Percentiles rank a stretch among this genome's conserved stretches.
Evolutionary conservation across 2,113 vertebrate species (phyloP).

Genomic region (Aythya baeri): DNA sequence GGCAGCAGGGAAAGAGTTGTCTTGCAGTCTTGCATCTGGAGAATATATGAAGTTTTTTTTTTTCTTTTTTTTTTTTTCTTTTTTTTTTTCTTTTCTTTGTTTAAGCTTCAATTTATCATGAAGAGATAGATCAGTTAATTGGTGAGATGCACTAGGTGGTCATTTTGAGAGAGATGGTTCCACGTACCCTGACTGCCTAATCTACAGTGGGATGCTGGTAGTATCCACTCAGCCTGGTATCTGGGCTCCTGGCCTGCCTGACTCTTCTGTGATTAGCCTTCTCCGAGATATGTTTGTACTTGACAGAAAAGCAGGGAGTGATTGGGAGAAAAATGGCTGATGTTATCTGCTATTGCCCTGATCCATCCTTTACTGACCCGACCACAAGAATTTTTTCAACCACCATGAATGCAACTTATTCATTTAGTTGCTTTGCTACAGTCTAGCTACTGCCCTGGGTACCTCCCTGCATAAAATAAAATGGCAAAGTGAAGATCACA

Average conservation of each 20-base stretch:
- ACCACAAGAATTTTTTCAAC: not conserved
- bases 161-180: not conserved
- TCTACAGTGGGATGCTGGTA: not conserved
- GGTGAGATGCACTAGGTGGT: not conserved
- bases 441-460: conserved; percentile 15
- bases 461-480: conserved; percentile 12
- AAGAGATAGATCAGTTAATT: not conserved
- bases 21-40: not conserved
- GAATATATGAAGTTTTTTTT: not conserved
- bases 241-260: not conserved
- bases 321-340: not conserved
- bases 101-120: not conserved
- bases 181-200: not conserved
- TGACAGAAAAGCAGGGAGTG: not conserved
- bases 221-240: not conserved
- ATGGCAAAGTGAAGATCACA: conserved; percentile 20
- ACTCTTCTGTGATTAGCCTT: not conserved
- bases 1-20: not conserved
- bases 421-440: not conserved
- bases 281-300: not conserved
- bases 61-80: not conserved
- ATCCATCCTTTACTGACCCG: not conserved
- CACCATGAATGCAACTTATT: conserved; percentile 1
- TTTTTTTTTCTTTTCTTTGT: not conserved
- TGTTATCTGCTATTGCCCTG: not conserved